Conservation (phyloP, 2,888 invertebrate genomes). For the Apodemia hepburni region DNA sequence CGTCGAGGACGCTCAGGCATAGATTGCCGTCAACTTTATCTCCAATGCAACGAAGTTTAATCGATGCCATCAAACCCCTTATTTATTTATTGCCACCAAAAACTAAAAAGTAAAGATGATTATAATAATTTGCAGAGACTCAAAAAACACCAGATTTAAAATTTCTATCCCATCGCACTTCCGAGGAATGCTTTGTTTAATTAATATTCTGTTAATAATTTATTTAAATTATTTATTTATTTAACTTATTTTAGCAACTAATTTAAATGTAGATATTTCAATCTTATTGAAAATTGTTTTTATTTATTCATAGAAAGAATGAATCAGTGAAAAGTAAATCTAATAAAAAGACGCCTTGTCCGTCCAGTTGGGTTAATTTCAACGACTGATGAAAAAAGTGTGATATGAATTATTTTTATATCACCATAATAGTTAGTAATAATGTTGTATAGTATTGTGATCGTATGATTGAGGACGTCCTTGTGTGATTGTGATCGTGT, state of each 20-base stretch:
- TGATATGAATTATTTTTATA: slow-evolving; percentile 70
- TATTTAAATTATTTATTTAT: slow-evolving; percentile 72
- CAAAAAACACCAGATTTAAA: neutral
- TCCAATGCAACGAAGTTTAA: slow-evolving; percentile 94
- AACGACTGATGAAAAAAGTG: slow-evolving; percentile 76
- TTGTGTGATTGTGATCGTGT: slow-evolving; percentile 74
- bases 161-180: slow-evolving; percentile 47
- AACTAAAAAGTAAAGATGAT: slow-evolving; percentile 21
- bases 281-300: slow-evolving; percentile 12
- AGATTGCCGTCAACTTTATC: slow-evolving; percentile 91
- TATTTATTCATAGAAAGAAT: slow-evolving; percentile 12
- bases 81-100: slow-evolving; percentile 30
- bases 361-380: slow-evolving; percentile 58
- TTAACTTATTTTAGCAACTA: slow-evolving; percentile 75
- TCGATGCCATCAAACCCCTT: slow-evolving; percentile 27
- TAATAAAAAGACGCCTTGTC: slow-evolving; percentile 33
- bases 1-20: slow-evolving; percentile 91
- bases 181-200: slow-evolving; percentile 44
- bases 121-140: slow-evolving; percentile 2
- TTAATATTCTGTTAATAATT: slow-evolving; percentile 43
- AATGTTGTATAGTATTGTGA: slow-evolving; percentile 59
- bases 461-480: slow-evolving; percentile 76
- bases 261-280: slow-evolving; percentile 45
- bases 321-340: slow-evolving; percentile 33
- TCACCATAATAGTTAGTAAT: slow-evolving; percentile 67